These are phyloP conservation scores for Aptenodytes forsteri DNA, from an alignment of 2,113 vertebrate genomes.

Conservation along the genomic window DNA sequence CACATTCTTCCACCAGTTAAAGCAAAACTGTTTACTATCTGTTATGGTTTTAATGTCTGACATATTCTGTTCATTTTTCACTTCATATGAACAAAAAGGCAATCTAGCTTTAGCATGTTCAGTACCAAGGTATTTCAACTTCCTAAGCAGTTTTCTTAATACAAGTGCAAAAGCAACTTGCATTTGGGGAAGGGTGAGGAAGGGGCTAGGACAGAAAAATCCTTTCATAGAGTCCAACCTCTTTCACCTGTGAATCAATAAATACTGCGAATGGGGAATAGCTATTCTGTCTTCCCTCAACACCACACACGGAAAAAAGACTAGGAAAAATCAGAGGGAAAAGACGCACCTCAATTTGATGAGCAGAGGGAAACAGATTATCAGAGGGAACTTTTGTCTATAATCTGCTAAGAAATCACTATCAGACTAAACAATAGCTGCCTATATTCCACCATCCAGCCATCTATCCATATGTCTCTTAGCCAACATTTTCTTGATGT, in stretches of 20 bases:
- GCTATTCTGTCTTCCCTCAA: not conserved
- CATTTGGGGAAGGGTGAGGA: not conserved
- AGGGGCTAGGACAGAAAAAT: not conserved
- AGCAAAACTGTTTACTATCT: not conserved
- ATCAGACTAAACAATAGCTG: not conserved
- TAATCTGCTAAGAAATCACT: not conserved
- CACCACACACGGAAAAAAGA: not conserved
- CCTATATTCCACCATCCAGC: not conserved
- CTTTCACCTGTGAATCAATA: not conserved
- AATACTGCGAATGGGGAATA: not conserved
- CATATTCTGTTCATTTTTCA: not conserved
- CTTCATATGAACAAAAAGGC: not conserved
- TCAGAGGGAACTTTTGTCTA: not conserved
- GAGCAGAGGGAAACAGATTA: not conserved
- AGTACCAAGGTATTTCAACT: not conserved
- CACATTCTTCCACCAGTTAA: not conserved
- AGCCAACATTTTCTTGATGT: constrained; percentile 41
- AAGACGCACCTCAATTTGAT: not conserved
- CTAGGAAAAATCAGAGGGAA: not conserved
- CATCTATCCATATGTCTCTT: constrained; percentile 22
- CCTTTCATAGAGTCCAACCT: not conserved
- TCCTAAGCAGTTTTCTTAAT: not conserved
- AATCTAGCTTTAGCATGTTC: not conserved
- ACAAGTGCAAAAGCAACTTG: not conserved
- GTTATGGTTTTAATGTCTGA: not conserved